Conservation (phyloP, 2,797 vertebrate genomes). For the Oryzias dopingdopingensis region DNA sequence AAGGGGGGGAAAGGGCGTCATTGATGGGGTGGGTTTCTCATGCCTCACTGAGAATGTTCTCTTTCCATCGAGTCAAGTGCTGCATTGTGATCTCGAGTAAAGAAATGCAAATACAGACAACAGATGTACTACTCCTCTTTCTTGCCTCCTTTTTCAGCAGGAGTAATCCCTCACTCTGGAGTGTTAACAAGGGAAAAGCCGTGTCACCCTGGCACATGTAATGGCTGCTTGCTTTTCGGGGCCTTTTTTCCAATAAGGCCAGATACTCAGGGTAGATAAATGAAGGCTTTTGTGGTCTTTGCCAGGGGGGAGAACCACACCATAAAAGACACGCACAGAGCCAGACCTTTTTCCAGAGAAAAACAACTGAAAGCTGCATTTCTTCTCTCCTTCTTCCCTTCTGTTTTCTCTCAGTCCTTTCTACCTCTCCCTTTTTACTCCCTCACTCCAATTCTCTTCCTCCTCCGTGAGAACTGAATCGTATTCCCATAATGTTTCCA, state of each 20-base stretch:
- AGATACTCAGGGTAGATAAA: slow-evolving; percentile 72
- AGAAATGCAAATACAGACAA: slow-evolving; percentile 79
- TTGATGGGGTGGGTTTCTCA: slow-evolving; percentile 75
- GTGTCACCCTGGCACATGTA: slow-evolving; percentile 70
- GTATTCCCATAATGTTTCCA: slow-evolving; percentile 71
- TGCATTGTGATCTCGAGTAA: slow-evolving; percentile 73
- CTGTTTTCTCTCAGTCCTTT: slow-evolving; percentile 35
- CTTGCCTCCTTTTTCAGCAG: slow-evolving; percentile 48
- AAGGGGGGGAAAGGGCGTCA: slow-evolving; percentile 61
- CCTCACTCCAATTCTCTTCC: slow-evolving; percentile 41
- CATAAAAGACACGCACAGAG: slow-evolving; percentile 75
- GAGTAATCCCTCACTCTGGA: slow-evolving; percentile 62
- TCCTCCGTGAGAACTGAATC: slow-evolving; percentile 72
- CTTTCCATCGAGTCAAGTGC: slow-evolving; percentile 77
- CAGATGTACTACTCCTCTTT: slow-evolving; percentile 72
- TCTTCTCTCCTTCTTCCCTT: slow-evolving; percentile 33
- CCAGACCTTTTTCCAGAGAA: slow-evolving; percentile 56
- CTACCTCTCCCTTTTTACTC: slow-evolving; percentile 41
- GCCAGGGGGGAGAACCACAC: slow-evolving; percentile 67
- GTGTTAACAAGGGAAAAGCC: slow-evolving; percentile 77
- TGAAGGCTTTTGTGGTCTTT: slow-evolving; percentile 71
- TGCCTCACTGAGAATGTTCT: slow-evolving; percentile 73
- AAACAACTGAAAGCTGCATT: slow-evolving; percentile 68
- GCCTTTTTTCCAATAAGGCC: slow-evolving; percentile 62
- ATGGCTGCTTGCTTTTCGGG: slow-evolving; percentile 60